phyloP scores from a whole-genome alignment of 2,888 invertebrate species.

The Drosophila colorata region DNA sequence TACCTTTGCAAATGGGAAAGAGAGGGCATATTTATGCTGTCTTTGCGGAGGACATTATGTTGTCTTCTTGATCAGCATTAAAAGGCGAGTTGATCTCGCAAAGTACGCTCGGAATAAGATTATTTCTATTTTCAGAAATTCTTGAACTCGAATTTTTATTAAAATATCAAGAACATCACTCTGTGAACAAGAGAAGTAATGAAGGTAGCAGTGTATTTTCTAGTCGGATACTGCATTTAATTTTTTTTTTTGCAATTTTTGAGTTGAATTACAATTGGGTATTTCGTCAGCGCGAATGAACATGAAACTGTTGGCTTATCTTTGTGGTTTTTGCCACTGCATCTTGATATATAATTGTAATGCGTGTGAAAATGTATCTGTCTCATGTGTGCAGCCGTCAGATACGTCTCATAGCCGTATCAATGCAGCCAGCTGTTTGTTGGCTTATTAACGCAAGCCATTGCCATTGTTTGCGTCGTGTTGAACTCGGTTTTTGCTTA shows the following conservation, averaged over 20 bases:
- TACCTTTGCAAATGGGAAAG: too few species aligned
- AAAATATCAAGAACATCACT: too few species aligned
- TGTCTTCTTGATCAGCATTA: too few species aligned
- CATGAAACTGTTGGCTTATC: constrained; percentile 20
- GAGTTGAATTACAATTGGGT: constrained; percentile 26
- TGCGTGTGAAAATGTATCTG: constrained; percentile 62
- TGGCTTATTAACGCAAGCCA: constrained; percentile 58
- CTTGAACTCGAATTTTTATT: too few species aligned
- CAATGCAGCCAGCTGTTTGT: constrained; percentile 30
- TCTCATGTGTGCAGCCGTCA: constrained; percentile 20
- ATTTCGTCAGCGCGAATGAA: constrained; percentile 38
- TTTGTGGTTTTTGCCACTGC: constrained; percentile 22
- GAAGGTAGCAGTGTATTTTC: background rate
- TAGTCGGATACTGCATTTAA: background rate
- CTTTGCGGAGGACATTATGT: too few species aligned
- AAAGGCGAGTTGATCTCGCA: too few species aligned
- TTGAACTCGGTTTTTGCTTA: constrained; percentile 54
- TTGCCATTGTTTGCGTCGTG: constrained; percentile 59
- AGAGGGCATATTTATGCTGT: too few species aligned
- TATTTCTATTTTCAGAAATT: too few species aligned
- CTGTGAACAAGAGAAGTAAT: too few species aligned
- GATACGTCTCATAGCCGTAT: constrained; percentile 24
- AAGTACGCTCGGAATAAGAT: too few species aligned
- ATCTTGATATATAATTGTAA: constrained; percentile 38
- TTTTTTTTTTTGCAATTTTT: background rate